phyloP scores from a whole-genome alignment of 2,888 invertebrate genomes.

The Disparrhopalites patrizii region DNA sequence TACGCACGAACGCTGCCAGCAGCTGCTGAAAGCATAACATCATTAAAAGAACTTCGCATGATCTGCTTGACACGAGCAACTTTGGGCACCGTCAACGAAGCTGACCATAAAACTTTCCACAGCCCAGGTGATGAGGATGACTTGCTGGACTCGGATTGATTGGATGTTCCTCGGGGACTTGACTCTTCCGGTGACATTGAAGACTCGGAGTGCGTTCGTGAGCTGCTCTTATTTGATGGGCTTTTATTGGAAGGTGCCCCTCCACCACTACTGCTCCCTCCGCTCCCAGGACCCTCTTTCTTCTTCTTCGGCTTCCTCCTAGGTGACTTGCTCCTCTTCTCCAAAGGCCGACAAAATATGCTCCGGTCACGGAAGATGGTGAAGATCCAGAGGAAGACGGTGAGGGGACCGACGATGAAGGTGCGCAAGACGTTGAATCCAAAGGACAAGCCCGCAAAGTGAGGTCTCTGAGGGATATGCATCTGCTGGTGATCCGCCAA shows the following conservation, averaged over 20 bases:
- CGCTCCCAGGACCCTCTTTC: slow-evolving; percentile 4
- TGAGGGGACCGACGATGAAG: slow-evolving; percentile 55
- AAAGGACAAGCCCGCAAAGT: slow-evolving; percentile 53
- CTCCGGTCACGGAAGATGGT: slow-evolving; percentile 54
- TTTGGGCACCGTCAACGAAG: slow-evolving; percentile 53
- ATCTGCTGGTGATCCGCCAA: slow-evolving; percentile 52
- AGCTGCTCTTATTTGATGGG: slow-evolving; percentile 6
- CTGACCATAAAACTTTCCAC: slow-evolving; percentile 54
- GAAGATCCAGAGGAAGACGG: slow-evolving; percentile 54
- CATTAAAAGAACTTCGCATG: slow-evolving; percentile 56
- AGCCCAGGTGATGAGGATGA: slow-evolving; percentile 17
- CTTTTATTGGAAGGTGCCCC: background rate
- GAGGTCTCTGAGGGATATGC: slow-evolving; percentile 51
- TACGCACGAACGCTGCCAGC: slow-evolving; percentile 56
- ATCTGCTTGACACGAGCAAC: slow-evolving; percentile 56
- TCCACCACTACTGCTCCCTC: slow-evolving; percentile 18
- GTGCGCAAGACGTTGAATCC: slow-evolving; percentile 54
- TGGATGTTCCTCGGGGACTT: slow-evolving; percentile 27
- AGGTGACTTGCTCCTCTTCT: background rate
- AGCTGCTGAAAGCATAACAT: slow-evolving; percentile 56
- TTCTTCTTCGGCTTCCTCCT: slow-evolving; percentile 19
- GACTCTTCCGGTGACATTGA: slow-evolving; percentile 29
- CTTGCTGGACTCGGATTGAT: slow-evolving; percentile 3
- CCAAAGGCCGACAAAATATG: slow-evolving; percentile 50
- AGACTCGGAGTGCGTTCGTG: background rate